A percentile compares a stretch with the other conserved stretches of the same genome.
These are phyloP conservation scores for Apaloderma vittatum DNA, from an alignment of 2,113 vertebrate genomes.

Conservation along the genomic window DNA sequence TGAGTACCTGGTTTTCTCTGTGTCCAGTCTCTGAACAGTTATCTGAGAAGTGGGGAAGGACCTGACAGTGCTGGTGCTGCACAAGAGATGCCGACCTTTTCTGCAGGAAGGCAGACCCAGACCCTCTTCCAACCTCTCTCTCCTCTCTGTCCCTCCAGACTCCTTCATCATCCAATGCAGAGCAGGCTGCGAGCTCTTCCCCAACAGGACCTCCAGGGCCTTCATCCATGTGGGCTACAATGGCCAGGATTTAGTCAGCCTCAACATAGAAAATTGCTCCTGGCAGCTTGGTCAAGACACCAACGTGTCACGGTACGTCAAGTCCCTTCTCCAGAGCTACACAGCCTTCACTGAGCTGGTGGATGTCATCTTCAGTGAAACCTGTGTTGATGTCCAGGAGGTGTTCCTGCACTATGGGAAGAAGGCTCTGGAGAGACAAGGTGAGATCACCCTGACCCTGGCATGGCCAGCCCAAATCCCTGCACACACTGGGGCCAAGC, in stretches of 20 bases:
- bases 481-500: too few relatives aligned
- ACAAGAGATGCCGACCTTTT: not conserved
- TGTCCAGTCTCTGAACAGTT: not conserved
- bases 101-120: not conserved
- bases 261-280: accelerated
- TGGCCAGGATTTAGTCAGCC: conserved; percentile 20
- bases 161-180: not conserved
- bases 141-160: not conserved
- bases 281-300: not conserved
- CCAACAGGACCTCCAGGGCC: not conserved
- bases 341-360: not conserved
- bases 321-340: not conserved
- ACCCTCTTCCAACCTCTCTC: too few relatives aligned
- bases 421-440: conserved; percentile 1
- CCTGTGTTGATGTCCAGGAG: not conserved
- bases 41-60: not conserved
- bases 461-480: not conserved
- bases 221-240: conserved; percentile 14
- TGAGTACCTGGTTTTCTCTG: not conserved
- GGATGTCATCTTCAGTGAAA: not conserved
- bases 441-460: not conserved
- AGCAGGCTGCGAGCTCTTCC: not conserved
- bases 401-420: not conserved
- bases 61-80: not conserved
- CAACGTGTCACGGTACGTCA: not conserved